Evolutionary conservation across 2,113 vertebrate species (phyloP).

Genomic region (Furnarius figulus): DNA sequence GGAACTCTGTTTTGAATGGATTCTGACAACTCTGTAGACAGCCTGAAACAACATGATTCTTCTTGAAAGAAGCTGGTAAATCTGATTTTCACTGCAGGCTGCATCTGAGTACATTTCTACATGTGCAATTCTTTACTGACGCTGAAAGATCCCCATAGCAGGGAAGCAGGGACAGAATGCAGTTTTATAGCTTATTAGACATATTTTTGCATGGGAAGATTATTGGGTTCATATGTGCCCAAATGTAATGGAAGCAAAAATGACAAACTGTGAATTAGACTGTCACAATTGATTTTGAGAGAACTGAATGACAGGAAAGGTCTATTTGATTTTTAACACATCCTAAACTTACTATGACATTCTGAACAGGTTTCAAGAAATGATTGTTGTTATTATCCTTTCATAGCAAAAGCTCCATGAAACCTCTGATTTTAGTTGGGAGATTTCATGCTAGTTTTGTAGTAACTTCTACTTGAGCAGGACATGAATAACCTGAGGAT

Average conservation of each 20-base stretch:
- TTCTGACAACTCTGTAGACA: neutral
- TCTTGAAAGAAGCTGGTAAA: neutral
- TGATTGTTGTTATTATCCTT: neutral
- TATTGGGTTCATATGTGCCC: neutral
- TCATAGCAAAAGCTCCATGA: slow-evolving; percentile 3
- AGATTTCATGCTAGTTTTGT: neutral
- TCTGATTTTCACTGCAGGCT: neutral
- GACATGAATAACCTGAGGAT: neutral
- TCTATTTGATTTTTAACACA: neutral
- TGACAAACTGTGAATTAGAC: neutral
- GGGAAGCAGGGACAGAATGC: neutral
- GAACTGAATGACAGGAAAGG: neutral
- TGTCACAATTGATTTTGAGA: neutral
- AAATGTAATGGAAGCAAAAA: neutral
- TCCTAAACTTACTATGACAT: neutral
- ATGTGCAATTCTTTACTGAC: neutral
- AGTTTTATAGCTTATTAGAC: neutral
- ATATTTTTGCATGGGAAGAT: neutral
- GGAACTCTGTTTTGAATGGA: neutral
- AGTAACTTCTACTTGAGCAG: neutral
- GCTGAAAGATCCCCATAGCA: neutral
- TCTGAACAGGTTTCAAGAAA: neutral
- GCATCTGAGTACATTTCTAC: neutral
- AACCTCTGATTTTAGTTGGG: slow-evolving; percentile 2
- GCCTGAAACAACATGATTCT: neutral